These are phyloP conservation scores for Arothron firmamentum DNA, from an alignment of 2,113 vertebrate species.

Conservation along the genomic window DNA sequence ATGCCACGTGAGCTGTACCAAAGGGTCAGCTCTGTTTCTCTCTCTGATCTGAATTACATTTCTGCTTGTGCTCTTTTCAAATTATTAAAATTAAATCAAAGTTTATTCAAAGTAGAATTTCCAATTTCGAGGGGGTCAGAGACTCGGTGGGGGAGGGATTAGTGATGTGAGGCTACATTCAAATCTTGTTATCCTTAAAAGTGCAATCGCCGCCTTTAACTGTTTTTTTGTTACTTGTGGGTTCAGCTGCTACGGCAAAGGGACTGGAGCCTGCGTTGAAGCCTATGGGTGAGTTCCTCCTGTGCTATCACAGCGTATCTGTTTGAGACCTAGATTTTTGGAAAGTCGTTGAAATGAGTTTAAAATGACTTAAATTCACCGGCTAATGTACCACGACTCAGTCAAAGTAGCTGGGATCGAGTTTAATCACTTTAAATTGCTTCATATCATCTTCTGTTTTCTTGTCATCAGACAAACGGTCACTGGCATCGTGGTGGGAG, in stretches of 20 bases:
- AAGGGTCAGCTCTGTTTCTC: slow-evolving; percentile 67
- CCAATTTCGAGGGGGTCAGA: too few species aligned
- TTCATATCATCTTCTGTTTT: background rate
- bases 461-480: slow-evolving; percentile 70
- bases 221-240: slow-evolving; percentile 12
- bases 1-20: slow-evolving; percentile 86
- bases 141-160: too few species aligned
- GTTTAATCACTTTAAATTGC: too few species aligned
- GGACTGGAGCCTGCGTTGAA: slow-evolving; percentile 73
- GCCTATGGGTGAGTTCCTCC: slow-evolving; percentile 40
- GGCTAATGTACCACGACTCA: too few species aligned
- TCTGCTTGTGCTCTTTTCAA: too few species aligned
- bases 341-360: background rate
- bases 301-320: slow-evolving; percentile 24
- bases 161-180: too few species aligned
- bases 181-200: background rate
- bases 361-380: too few species aligned
- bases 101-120: too few species aligned
- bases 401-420: too few species aligned
- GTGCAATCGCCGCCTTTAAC: background rate
- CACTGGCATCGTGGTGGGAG: slow-evolving; percentile 77
- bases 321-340: background rate
- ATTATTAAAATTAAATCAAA: too few species aligned
- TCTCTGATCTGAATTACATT: background rate
- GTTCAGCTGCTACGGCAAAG: slow-evolving; percentile 80